Evolutionary conservation across 2,888 invertebrate species (phyloP).

Genomic region (Callyntrura sp.): DNA sequence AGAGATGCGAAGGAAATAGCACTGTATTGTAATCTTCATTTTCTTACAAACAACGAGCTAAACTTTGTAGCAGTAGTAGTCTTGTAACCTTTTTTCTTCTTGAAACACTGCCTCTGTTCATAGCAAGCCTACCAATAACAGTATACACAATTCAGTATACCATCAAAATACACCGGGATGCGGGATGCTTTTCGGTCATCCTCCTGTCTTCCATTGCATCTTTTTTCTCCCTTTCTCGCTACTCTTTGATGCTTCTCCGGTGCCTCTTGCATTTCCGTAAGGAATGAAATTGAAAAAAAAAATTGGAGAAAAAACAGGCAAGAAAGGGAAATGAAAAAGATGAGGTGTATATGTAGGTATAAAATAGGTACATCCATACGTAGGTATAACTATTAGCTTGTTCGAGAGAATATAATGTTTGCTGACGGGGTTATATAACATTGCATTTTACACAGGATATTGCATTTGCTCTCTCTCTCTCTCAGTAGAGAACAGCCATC

Average conservation of each 20-base stretch:
- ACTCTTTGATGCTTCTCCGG: slow-evolving; percentile 1
- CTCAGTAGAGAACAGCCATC: background rate
- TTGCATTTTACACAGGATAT: slow-evolving; percentile 40
- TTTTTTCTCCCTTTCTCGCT: background rate
- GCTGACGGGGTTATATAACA: background rate
- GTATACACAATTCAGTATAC: background rate
- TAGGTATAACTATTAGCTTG: background rate
- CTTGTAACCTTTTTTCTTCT: slow-evolving; percentile 43
- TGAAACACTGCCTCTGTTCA: background rate
- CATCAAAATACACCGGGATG: background rate
- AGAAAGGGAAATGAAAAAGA: slow-evolving; percentile 31
- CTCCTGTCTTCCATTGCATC: slow-evolving; percentile 16
- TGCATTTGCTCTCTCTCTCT: slow-evolving; percentile 1
- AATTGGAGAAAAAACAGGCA: background rate
- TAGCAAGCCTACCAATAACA: background rate
- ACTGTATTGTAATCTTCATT: slow-evolving; percentile 42
- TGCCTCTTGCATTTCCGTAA: slow-evolving; percentile 1
- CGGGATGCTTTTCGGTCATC: slow-evolving; percentile 8
- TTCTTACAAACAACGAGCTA: slow-evolving; percentile 6
- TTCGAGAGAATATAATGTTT: background rate
- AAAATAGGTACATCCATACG: too few species aligned
- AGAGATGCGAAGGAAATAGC: slow-evolving; percentile 40
- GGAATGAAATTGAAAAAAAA: slow-evolving; percentile 21
- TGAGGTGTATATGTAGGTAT: background rate
- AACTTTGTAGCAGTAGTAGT: too few species aligned